Evolutionary conservation across 2,888 invertebrate species (phyloP).

Genomic region (Deilephila porcellus): DNA sequence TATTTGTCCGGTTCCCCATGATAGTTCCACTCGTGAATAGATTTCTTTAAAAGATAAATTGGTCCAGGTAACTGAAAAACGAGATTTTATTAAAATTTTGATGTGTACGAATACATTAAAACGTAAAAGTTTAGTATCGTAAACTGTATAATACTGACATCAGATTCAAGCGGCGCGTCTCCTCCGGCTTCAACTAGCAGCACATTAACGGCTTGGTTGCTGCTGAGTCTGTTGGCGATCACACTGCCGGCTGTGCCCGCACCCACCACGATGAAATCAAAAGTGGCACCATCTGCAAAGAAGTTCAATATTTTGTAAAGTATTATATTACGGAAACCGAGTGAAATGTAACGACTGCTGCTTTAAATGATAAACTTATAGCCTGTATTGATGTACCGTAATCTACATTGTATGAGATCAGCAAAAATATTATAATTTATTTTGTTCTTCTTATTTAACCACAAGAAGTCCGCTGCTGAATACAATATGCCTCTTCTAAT

Average conservation of each 20-base stretch:
- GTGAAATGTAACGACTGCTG: no score
- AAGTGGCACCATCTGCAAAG: constrained; percentile 39
- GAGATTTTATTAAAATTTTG: no score
- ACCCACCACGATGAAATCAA: constrained; percentile 41
- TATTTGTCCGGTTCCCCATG: constrained; percentile 52
- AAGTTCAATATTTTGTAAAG: not conserved
- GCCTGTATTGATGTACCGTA: no score
- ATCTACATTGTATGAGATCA: no score
- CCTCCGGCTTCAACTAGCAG: constrained; percentile 80
- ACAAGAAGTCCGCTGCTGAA: no score
- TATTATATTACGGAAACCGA: no score
- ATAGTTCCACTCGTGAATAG: constrained; percentile 53
- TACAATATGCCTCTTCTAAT: no score
- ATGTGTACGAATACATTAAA: no score
- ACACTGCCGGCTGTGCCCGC: constrained; percentile 46
- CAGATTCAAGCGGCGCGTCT: constrained; percentile 54
- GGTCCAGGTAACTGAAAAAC: constrained; percentile 29
- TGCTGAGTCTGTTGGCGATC: constrained; percentile 43
- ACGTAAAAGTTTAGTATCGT: not conserved
- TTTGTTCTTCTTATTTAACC: no score
- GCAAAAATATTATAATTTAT: no score
- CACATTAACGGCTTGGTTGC: constrained; percentile 36
- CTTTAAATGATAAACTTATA: no score
- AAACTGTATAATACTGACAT: constrained; percentile 32
- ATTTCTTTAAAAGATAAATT: constrained; percentile 18